Conservation (phyloP, 2,797 vertebrate genomes). For the Rhinatrema bivittatum region DNA sequence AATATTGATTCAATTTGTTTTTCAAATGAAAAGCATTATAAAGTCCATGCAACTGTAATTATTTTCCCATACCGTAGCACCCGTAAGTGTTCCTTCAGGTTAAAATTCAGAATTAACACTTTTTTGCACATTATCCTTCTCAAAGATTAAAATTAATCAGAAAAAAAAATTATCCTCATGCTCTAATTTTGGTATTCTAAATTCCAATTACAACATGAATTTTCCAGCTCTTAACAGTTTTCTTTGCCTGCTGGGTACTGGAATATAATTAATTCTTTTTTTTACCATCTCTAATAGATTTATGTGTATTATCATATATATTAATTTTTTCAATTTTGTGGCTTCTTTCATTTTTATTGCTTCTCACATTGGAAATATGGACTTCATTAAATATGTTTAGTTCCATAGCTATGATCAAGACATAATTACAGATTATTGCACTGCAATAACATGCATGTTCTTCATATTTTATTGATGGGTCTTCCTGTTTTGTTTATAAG, state of each 20-base stretch:
- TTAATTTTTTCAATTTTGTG: slow-evolving; percentile 53
- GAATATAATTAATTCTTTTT: slow-evolving; percentile 50
- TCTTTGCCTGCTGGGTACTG: slow-evolving; percentile 33
- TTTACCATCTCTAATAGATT: slow-evolving; percentile 49
- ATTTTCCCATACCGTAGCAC: slow-evolving; percentile 2
- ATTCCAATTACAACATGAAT: slow-evolving; percentile 53
- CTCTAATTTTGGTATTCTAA: slow-evolving; percentile 28
- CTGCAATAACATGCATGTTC: slow-evolving; percentile 17
- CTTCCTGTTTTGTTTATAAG: too few relatives aligned
- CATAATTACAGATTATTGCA: slow-evolving; percentile 38
- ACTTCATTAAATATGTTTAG: slow-evolving; percentile 53
- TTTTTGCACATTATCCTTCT: neutral
- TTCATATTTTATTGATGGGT: too few relatives aligned
- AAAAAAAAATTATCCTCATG: slow-evolving; percentile 23
- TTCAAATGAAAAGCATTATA: slow-evolving; percentile 16
- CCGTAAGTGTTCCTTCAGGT: slow-evolving; percentile 12
- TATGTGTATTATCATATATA: slow-evolving; percentile 66
- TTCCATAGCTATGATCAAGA: slow-evolving; percentile 38
- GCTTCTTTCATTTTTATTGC: slow-evolving; percentile 44
- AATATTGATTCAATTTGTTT: slow-evolving; percentile 4
- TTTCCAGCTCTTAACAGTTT: slow-evolving; percentile 54
- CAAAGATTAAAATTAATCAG: slow-evolving; percentile 26
- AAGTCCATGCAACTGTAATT: slow-evolving; percentile 24
- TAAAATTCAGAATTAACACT: slow-evolving; percentile 14
- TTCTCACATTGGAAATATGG: slow-evolving; percentile 29